Conservation (phyloP, 1,140 invertebrate species). For the Nephila pilipes region DNA sequence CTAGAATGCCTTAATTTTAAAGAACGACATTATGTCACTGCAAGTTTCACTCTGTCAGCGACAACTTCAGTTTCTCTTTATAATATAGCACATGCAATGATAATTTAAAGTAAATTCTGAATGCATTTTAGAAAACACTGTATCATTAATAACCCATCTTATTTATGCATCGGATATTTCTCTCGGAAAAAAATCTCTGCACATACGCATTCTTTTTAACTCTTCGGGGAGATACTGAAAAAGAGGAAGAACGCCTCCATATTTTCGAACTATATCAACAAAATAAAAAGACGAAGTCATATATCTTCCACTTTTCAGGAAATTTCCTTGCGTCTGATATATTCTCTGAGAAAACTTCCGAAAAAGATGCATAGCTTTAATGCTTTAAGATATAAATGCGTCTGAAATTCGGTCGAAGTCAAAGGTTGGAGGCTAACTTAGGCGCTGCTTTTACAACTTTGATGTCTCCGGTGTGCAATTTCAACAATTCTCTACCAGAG, state of each 20-base stretch:
- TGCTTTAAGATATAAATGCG: conserved; percentile 36
- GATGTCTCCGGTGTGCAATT: conserved; percentile 39
- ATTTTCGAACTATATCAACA: neutral
- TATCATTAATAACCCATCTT: too few species aligned
- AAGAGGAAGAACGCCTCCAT: neutral
- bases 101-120: too few species aligned
- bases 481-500: conserved; percentile 14
- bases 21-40: too few species aligned
- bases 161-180: neutral
- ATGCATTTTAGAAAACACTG: too few species aligned
- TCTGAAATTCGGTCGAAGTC: neutral
- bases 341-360: neutral
- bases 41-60: too few species aligned
- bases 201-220: neutral
- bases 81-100: too few species aligned
- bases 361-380: neutral
- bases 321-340: neutral
- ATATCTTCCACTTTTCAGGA: neutral
- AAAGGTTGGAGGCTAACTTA: conserved; percentile 8
- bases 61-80: too few species aligned
- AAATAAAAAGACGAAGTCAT: neutral
- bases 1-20: too few species aligned
- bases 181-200: neutral
- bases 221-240: neutral
- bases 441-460: conserved; percentile 21